Percentiles rank a stretch among this genome's conserved stretches.
These are phyloP conservation scores for Acleris emargana DNA, from an alignment of 2,888 invertebrate species.

Conservation along the genomic window DNA sequence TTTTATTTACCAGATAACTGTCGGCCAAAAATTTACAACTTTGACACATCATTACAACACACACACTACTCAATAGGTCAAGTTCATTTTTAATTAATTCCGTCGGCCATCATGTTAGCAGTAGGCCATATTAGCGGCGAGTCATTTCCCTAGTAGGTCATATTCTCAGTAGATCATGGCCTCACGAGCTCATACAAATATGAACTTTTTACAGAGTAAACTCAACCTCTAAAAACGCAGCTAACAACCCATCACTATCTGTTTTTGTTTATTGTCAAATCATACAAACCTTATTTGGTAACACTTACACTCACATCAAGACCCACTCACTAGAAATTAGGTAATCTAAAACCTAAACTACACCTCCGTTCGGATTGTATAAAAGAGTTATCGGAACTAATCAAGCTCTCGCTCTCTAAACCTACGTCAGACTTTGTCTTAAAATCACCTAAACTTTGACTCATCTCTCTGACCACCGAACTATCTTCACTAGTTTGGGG, in stretches of 20 bases:
- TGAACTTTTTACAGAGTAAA: too few relatives aligned
- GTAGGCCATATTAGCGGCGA: too few relatives aligned
- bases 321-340: conserved; percentile 42
- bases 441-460: conserved; percentile 61
- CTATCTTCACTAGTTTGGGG: conserved; percentile 33
- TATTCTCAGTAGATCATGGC: too few relatives aligned
- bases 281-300: background rate
- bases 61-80: too few relatives aligned
- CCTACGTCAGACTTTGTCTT: conserved; percentile 57
- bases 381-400: conserved; percentile 70
- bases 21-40: background rate
- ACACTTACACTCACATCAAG: background rate
- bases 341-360: conserved; percentile 54
- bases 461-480: conserved; percentile 44
- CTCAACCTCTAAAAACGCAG: too few relatives aligned
- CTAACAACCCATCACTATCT: too few relatives aligned
- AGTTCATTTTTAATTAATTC: too few relatives aligned
- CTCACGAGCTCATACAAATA: too few relatives aligned
- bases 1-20: too few relatives aligned
- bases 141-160: too few relatives aligned
- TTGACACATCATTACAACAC: background rate
- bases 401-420: conserved; percentile 66
- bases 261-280: background rate
- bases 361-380: conserved; percentile 67
- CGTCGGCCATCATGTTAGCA: too few relatives aligned